Evolutionary conservation across 1,140 invertebrate species (phyloP).

Genomic region (Parasteatoda tepidariorum): DNA sequence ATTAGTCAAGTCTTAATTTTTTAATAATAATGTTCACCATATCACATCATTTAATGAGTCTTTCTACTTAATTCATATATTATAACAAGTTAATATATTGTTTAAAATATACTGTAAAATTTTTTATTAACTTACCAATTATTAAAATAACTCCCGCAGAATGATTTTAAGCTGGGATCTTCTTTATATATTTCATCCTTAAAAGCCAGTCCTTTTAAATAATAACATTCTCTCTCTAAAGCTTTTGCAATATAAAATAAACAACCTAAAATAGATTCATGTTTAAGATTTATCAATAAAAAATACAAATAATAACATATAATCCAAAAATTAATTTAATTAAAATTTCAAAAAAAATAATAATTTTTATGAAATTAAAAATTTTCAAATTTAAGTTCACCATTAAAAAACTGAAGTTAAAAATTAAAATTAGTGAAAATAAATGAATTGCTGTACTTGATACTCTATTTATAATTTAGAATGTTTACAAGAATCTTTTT

Average conservation of each 20-base stretch:
- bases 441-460: no score
- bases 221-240: constrained; percentile 79
- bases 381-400: neutral
- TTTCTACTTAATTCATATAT: no score
- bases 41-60: no score
- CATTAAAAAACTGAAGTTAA: neutral
- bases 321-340: neutral
- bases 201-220: constrained; percentile 82
- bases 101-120: no score
- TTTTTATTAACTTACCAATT: constrained; percentile 69
- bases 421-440: no score
- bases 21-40: no score
- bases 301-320: neutral
- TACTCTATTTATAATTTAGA: no score
- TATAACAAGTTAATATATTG: no score
- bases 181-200: constrained; percentile 80
- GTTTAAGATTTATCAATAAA: constrained; percentile 25
- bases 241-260: constrained; percentile 80
- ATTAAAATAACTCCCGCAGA: constrained; percentile 76
- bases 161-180: constrained; percentile 77
- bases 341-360: neutral
- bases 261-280: constrained; percentile 77
- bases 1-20: no score
- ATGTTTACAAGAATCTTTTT: no score
- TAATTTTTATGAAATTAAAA: constrained; percentile 15